Percentiles rank a stretch among this genome's conserved stretches.
phyloP scores from a whole-genome alignment of 92 coral and sea anemone genomes.

The Montipora capitata region DNA sequence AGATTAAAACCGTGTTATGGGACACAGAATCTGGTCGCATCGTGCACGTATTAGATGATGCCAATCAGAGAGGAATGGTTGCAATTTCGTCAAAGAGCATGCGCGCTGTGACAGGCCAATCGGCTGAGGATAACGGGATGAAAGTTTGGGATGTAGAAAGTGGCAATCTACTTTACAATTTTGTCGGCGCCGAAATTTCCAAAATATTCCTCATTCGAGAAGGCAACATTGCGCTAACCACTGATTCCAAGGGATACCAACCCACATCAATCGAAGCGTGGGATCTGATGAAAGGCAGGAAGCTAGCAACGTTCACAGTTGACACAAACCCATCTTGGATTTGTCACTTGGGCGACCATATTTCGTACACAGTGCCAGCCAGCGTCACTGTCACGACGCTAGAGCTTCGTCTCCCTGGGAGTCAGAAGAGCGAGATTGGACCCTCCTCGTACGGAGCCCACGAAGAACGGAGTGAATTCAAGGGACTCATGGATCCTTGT shows the following conservation, averaged over 20 bases:
- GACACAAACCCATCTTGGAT: slow-evolving; percentile 77
- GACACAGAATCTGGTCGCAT: slow-evolving; percentile 50
- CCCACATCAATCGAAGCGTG: slow-evolving; percentile 71
- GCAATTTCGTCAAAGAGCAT: slow-evolving; percentile 64
- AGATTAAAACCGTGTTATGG: slow-evolving; percentile 49
- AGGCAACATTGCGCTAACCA: slow-evolving; percentile 70
- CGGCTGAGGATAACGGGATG: slow-evolving; percentile 40
- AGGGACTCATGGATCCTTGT: slow-evolving; percentile 40
- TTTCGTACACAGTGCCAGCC: slow-evolving; percentile 78
- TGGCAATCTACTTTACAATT: slow-evolving; percentile 64
- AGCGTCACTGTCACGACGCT: slow-evolving; percentile 71
- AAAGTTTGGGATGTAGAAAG: slow-evolving; percentile 69
- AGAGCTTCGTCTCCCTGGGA: slow-evolving; percentile 69
- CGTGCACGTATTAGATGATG: slow-evolving; percentile 52
- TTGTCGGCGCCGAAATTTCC: slow-evolving; percentile 36
- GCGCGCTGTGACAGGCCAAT: slow-evolving; percentile 59
- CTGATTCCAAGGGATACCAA: slow-evolving; percentile 62
- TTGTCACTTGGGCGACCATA: slow-evolving; percentile 70
- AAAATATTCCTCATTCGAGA: slow-evolving; percentile 65
- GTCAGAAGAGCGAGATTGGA: slow-evolving; percentile 10
- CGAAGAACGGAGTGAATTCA: slow-evolving; percentile 38
- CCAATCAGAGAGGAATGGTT: slow-evolving; percentile 43
- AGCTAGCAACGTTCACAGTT: slow-evolving; percentile 73
- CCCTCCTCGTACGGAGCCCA: slow-evolving; percentile 46
- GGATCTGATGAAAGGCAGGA: slow-evolving; percentile 72